Base-by-base conservation (phyloP, 2,888 invertebrate genomes). In the Hirtodrosophila confusa region DNA sequence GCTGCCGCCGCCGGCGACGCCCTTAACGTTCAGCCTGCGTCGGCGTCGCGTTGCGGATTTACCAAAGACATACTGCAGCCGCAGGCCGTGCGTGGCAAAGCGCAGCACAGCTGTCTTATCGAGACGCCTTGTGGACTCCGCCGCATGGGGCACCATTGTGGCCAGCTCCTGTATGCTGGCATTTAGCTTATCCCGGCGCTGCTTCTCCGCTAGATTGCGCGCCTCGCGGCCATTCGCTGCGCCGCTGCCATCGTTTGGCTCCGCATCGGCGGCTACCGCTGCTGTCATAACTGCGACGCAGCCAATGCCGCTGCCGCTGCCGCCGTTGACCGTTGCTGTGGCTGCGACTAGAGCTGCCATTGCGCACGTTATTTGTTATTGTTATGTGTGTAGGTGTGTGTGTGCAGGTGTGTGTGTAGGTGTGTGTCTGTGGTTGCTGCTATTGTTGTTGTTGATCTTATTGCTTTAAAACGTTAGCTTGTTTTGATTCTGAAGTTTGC, bases 91-190 rank as follows among this genome's bases (percentile, higher is more conserved):
- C 41, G 97, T 97, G 5, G 97, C 95, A 64, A 97, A 94, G 76
- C 98, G 93, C 53, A 98, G 93, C 57, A 98, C 95, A 78, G 96
- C 96, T 6, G 97, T 97, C 92, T 98, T 98, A 92, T 98, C 98
- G 88, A 97, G 94, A 85, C 96, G 95, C 73, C 97, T 95, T 50
- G 95, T 94, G 66, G 97, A 95, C 86, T 94, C 94, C 27, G 96
- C 94, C 41, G 97, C 95, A 91, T 96, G 94, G 12, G 97, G 96
- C 69, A 98, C 94, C 87, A 97, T 93, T 41, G 94, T 93, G 60
- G 96, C 95, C 91, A 98, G 93, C 90, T 96, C 95, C 58, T 94
- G 94, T 82, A 98, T 97, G 90, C 95, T 95, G 37, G 94, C 94
- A 92, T 98, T 98, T 78, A 98, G 93, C 90, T 96, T 96, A 91